Conservation (phyloP, 2,888 invertebrate genomes). For the Chorisops tibialis region DNA sequence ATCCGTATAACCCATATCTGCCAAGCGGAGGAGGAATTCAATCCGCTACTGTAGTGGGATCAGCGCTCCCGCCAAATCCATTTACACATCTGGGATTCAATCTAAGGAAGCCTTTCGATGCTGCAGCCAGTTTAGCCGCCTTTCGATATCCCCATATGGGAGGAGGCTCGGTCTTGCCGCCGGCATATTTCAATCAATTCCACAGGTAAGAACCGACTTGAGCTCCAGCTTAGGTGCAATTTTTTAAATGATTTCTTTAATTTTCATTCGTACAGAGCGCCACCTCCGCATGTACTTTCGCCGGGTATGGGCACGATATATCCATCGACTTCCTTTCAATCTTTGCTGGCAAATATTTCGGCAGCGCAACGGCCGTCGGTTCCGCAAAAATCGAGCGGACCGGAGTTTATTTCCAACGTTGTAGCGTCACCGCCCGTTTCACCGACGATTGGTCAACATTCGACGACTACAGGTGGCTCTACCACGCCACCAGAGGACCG, state of each 20-base stretch:
- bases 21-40: constrained; percentile 64
- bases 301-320: constrained; percentile 60
- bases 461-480: constrained; percentile 55
- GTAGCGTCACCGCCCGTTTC: constrained; percentile 58
- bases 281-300: constrained; percentile 62
- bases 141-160: constrained; percentile 66
- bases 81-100: constrained; percentile 76
- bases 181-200: constrained; percentile 60
- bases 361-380: constrained; percentile 57
- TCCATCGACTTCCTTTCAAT: constrained; percentile 73
- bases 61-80: constrained; percentile 73
- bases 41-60: constrained; percentile 62
- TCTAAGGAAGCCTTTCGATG: constrained; percentile 70
- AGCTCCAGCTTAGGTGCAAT: no score
- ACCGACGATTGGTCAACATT: constrained; percentile 51
- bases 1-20: constrained; percentile 84
- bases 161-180: constrained; percentile 55
- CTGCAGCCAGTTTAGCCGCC: constrained; percentile 61
- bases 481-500: constrained; percentile 72
- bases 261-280: constrained; percentile 60
- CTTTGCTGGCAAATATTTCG: constrained; percentile 75
- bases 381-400: constrained; percentile 37
- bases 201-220: constrained; percentile 48
- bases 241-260: no score
- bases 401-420: constrained; percentile 16